These are phyloP conservation scores for Euproctis similis DNA, from an alignment of 2,888 invertebrate species.

Conservation along the genomic window DNA sequence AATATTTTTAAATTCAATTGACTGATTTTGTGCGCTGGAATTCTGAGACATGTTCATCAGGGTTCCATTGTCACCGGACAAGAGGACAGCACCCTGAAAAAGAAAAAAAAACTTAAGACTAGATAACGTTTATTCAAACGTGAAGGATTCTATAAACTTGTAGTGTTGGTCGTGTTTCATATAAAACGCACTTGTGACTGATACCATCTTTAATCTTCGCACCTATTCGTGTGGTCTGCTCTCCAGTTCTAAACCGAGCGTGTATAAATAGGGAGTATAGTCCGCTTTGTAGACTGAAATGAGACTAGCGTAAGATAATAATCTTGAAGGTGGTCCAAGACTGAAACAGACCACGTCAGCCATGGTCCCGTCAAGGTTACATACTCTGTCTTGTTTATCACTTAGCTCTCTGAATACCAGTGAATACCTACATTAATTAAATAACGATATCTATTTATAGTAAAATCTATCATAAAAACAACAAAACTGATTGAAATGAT, in stretches of 20 bases:
- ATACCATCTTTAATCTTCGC: conserved; percentile 74
- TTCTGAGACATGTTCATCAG: too few species aligned
- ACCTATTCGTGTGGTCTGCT: conserved; percentile 61
- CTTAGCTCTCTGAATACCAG: too few species aligned
- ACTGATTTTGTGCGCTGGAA: too few species aligned
- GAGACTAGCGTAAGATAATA: conserved; percentile 63
- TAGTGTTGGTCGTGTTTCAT: conserved; percentile 42
- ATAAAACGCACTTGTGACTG: conserved; percentile 59
- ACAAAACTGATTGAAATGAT: too few species aligned
- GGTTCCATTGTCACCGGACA: too few species aligned
- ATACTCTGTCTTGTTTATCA: too few species aligned
- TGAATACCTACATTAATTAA: too few species aligned
- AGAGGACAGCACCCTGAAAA: too few species aligned
- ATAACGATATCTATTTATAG: too few species aligned
- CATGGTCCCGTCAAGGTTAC: conserved; percentile 33
- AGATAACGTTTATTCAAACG: conserved; percentile 34
- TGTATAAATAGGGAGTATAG: conserved; percentile 61
- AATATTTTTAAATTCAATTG: too few species aligned
- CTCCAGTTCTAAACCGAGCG: conserved; percentile 40
- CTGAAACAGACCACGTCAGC: conserved; percentile 33
- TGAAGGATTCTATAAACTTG: conserved; percentile 40
- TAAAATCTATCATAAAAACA: too few species aligned
- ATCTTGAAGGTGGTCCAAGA: conserved; percentile 62
- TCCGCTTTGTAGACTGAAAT: conserved; percentile 65
- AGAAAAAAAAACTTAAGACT: too few species aligned